A percentile compares a stretch with the other conserved stretches of the same genome.
Evolutionary conservation across 1,140 invertebrate species (phyloP).

Genomic region (Antheraea mylitta): DNA sequence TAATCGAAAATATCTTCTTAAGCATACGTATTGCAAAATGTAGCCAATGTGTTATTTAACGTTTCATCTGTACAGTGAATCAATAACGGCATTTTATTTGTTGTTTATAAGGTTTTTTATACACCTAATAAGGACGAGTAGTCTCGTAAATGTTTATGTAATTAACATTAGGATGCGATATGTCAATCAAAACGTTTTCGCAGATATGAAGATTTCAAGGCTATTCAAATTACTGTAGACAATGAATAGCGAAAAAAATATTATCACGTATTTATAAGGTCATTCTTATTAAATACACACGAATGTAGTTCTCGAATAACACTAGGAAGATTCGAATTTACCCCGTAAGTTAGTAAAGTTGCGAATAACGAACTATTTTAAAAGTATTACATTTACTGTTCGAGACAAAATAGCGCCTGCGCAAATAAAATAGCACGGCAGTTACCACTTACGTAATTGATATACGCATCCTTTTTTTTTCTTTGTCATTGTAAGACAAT

Average conservation of each 20-base stretch:
- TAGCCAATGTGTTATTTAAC: background rate
- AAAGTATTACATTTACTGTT: no score
- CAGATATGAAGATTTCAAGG: background rate
- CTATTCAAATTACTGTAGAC: background rate
- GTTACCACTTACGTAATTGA: no score
- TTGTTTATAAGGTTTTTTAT: background rate
- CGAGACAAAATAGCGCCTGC: no score
- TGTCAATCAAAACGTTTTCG: background rate
- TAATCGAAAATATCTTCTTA: background rate
- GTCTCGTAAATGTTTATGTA: background rate
- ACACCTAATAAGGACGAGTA: background rate
- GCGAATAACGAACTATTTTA: no score
- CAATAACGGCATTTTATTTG: background rate
- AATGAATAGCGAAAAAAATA: background rate
- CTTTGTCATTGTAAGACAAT: no score
- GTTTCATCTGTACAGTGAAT: background rate
- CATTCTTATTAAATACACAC: background rate
- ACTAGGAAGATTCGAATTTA: no score
- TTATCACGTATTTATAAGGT: background rate
- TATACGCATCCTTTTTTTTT: no score
- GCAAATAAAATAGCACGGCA: no score
- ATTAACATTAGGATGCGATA: background rate
- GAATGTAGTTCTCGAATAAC: no score
- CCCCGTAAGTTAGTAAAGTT: background rate
- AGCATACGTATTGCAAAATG: background rate